Evolutionary conservation across 92 coral and sea anemone species (phyloP).

Genomic region (Anthopleura xanthogrammica): DNA sequence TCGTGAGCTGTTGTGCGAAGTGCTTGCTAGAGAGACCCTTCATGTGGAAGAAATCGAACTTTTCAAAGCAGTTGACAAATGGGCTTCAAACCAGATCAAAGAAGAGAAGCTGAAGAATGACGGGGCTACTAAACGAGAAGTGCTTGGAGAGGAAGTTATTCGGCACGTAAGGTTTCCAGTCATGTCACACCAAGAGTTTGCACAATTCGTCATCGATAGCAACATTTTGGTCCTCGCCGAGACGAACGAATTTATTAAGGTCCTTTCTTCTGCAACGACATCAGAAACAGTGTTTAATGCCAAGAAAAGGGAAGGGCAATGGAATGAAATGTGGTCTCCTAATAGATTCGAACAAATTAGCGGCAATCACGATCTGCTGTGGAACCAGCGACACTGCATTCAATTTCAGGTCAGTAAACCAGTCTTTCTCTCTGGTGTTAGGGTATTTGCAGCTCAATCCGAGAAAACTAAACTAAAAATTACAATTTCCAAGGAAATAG

Average conservation of each 20-base stretch:
- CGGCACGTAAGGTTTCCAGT: conserved; percentile 3
- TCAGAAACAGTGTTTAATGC: not conserved
- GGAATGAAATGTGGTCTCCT: not conserved
- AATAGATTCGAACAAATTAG: not conserved
- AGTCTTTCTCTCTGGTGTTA: not conserved
- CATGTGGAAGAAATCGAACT: not conserved
- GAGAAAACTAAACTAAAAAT: not conserved
- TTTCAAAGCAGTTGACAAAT: conserved; percentile 11
- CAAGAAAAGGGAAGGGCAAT: conserved; percentile 5
- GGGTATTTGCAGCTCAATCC: not conserved
- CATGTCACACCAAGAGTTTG: not conserved
- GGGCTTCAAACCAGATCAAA: conserved; percentile 15
- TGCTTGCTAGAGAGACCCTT: conserved; percentile 13
- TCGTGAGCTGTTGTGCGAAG: conserved; percentile 3
- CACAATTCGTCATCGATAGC: not conserved
- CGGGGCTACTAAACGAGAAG: not conserved
- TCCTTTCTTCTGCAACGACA: not conserved
- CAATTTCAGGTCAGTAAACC: not conserved
- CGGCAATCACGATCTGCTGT: too few relatives aligned
- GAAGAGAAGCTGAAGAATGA: not conserved
- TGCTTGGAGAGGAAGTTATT: conserved; percentile 8
- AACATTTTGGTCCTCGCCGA: not conserved
- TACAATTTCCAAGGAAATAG: not conserved
- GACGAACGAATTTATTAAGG: not conserved
- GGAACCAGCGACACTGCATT: not conserved